Percentiles rank a stretch among this genome's conserved stretches.
Conservation (phyloP, 2,797 vertebrate species). For the Hyperoplus lanceolatus region DNA sequence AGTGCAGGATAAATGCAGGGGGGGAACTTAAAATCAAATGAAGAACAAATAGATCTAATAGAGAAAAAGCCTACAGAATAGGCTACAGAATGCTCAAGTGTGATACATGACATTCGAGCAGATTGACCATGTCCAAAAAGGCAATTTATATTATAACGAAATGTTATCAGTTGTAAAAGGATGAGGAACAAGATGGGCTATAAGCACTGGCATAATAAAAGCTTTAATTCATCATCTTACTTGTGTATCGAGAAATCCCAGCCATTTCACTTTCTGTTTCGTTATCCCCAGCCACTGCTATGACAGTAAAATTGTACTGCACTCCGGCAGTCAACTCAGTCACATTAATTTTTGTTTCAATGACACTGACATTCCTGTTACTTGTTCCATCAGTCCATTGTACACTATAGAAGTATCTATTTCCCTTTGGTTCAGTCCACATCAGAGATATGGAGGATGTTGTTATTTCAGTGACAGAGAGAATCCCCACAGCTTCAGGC, state of each 20-base stretch:
- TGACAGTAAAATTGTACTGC: constrained; percentile 25
- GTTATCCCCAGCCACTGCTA: constrained; percentile 53
- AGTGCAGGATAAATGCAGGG: neutral
- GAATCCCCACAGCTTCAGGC: constrained; percentile 24
- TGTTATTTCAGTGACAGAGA: constrained; percentile 22
- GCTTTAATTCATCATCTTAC: constrained; percentile 3
- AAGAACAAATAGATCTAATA: too few species aligned
- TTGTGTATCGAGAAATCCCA: neutral
- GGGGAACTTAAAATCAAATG: too few species aligned
- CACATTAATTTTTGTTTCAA: constrained; percentile 1
- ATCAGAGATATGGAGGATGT: constrained; percentile 41
- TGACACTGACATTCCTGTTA: fast-evolving
- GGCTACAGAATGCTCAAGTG: too few species aligned
- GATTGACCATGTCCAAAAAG: too few species aligned
- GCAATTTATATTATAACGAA: too few species aligned
- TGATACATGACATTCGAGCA: too few species aligned
- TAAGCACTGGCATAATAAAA: neutral
- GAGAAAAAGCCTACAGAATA: too few species aligned
- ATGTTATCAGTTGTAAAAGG: too few species aligned
- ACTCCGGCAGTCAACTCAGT: constrained; percentile 48
- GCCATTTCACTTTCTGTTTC: neutral
- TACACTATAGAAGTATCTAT: constrained; percentile 47
- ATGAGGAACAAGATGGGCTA: neutral
- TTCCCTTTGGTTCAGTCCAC: constrained; percentile 55
- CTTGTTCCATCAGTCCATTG: constrained; percentile 16